phyloP scores from a whole-genome alignment of 2,797 vertebrate species.

The Lindbergichthys nudifrons region DNA sequence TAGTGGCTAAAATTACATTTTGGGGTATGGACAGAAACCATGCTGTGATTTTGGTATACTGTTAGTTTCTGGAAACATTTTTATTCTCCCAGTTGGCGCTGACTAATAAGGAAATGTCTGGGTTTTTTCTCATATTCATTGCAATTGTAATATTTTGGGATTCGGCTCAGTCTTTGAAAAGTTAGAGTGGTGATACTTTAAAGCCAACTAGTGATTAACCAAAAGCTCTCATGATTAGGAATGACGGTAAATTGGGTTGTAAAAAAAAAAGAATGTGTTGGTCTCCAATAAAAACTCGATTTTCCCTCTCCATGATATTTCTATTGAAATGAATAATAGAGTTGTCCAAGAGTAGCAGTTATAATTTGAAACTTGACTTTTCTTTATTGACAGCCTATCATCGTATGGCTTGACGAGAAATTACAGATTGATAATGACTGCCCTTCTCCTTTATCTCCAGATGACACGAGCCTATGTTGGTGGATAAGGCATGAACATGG shows the following conservation, averaged over 20 bases:
- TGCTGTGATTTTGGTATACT: background rate
- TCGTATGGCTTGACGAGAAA: background rate
- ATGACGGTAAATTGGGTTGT: too few species aligned
- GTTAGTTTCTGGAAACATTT: background rate
- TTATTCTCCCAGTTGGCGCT: background rate
- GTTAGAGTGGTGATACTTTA: too few species aligned
- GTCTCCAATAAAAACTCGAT: background rate
- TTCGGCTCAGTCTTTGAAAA: too few species aligned
- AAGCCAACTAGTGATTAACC: too few species aligned
- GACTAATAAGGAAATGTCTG: background rate
- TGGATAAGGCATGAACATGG: slow-evolving; percentile 76
- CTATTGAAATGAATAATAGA: background rate
- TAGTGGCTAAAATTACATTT: background rate
- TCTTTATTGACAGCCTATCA: slow-evolving; percentile 9
- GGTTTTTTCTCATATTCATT: too few species aligned
- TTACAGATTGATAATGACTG: slow-evolving; percentile 29
- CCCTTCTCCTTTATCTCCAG: slow-evolving; percentile 67
- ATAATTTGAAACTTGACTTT: background rate
- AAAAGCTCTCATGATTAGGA: too few species aligned
- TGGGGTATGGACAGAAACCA: slow-evolving; percentile 1
- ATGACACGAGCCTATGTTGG: slow-evolving; percentile 73
- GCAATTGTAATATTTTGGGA: too few species aligned
- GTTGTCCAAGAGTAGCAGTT: slow-evolving; percentile 12
- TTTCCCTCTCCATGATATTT: slow-evolving; percentile 4
- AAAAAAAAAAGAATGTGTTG: background rate